A percentile compares a stretch with the other conserved stretches of the same genome.
phyloP scores from a whole-genome alignment of 1,140 invertebrate species.

The Drosophila obscura region DNA sequence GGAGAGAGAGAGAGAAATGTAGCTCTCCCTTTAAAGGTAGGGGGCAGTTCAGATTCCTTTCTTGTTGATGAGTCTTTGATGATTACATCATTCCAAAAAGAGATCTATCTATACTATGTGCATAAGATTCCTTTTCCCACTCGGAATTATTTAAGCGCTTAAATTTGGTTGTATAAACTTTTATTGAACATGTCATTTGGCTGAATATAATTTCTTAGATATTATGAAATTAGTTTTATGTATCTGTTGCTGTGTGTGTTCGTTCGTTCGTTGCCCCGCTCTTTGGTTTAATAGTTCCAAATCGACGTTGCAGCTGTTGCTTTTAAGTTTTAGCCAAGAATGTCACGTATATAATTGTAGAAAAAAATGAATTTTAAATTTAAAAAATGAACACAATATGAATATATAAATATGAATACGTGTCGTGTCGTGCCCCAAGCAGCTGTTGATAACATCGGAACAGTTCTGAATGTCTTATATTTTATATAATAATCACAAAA shows the following conservation, averaged over 20 bases:
- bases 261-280: no score
- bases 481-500: conserved; percentile 68
- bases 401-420: conserved; percentile 26
- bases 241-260: not conserved
- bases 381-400: conserved; percentile 39
- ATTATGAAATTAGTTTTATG: not conserved
- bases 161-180: not conserved
- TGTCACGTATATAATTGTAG: conserved; percentile 44
- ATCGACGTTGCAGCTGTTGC: conserved; percentile 64
- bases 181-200: conserved; percentile 1
- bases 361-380: conserved; percentile 34
- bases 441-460: conserved; percentile 62
- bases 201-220: not conserved
- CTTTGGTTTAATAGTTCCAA: conserved; percentile 36
- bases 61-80: no score
- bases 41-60: no score
- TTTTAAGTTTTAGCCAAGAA: conserved; percentile 41
- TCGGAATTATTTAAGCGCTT: no score
- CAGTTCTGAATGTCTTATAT: conserved; percentile 47
- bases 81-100: no score
- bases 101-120: no score
- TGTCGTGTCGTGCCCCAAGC: conserved; percentile 42
- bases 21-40: no score
- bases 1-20: no score
- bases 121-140: no score